phyloP scores from a whole-genome alignment of 2,888 invertebrate species.

The Tetragnatha montana region DNA sequence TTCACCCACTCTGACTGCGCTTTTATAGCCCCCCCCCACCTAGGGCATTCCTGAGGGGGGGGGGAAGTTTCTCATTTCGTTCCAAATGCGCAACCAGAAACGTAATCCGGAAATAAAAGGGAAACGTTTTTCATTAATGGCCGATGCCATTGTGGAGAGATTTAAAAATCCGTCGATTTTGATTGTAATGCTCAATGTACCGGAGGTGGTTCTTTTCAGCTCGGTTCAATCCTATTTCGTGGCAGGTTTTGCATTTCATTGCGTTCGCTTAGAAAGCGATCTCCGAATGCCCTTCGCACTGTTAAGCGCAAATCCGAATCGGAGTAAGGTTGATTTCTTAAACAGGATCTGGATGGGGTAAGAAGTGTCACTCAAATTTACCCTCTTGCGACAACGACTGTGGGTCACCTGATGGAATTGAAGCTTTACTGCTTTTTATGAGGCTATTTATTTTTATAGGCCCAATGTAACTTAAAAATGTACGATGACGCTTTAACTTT shows the following conservation, averaged over 20 bases:
- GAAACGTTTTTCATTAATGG: constrained; percentile 59
- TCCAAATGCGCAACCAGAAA: constrained; percentile 34
- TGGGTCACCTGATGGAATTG: not conserved
- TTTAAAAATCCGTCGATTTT: constrained; percentile 40
- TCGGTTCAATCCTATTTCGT: constrained; percentile 34
- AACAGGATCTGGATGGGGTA: not conserved
- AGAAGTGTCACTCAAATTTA: not conserved
- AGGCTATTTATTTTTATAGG: too few species aligned
- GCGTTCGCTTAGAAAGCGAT: constrained; percentile 11
- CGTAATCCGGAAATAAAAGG: constrained; percentile 68
- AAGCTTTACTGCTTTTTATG: not conserved
- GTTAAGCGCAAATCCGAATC: constrained; percentile 32
- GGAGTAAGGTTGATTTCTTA: constrained; percentile 30
- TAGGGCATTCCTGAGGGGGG: constrained; percentile 40
- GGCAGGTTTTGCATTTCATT: constrained; percentile 50
- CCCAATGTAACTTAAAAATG: too few species aligned
- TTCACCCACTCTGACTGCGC: constrained; percentile 57
- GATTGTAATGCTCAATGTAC: constrained; percentile 41
- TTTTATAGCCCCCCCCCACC: constrained; percentile 51
- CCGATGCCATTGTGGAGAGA: constrained; percentile 34
- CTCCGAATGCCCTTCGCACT: not conserved
- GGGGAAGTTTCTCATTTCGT: constrained; percentile 8
- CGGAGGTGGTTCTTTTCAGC: constrained; percentile 27
- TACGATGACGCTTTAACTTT: too few species aligned
- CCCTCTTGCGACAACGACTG: too few species aligned